Evolutionary conservation across 2,797 vertebrate genomes (phyloP).

Genomic region (Eidolon dupreanum): DNA sequence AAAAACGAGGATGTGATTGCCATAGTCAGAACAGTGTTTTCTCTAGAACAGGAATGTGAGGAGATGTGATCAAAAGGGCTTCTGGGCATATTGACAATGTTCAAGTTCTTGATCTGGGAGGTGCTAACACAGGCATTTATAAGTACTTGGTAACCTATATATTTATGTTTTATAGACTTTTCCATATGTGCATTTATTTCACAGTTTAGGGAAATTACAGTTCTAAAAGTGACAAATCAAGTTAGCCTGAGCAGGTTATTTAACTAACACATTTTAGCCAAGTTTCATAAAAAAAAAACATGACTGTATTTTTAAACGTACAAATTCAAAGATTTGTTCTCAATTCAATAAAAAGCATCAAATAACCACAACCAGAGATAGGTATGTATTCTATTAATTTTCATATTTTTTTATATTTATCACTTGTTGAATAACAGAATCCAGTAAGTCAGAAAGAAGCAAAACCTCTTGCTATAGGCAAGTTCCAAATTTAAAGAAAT

Average conservation of each 20-base stretch:
- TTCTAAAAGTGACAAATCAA: conserved; percentile 12
- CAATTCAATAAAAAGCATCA: conserved; percentile 38
- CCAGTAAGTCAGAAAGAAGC: not conserved
- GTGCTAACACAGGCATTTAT: not conserved
- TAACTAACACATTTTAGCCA: conserved; percentile 35
- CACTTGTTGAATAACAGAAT: conserved; percentile 22
- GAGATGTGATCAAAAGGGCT: not conserved
- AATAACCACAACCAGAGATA: not conserved
- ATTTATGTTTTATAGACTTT: not conserved
- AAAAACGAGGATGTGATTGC: not conserved
- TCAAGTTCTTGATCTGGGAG: not conserved
- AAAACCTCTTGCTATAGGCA: conserved; percentile 3
- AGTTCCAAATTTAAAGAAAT: conserved; percentile 44
- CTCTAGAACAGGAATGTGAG: not conserved
- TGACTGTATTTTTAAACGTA: conserved; percentile 20
- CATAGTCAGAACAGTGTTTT: not conserved
- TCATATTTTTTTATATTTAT: not conserved
- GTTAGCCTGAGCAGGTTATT: not conserved
- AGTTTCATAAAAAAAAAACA: conserved; percentile 22
- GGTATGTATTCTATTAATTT: not conserved
- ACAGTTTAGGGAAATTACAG: conserved; percentile 1
- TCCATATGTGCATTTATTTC: not conserved
- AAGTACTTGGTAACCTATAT: conserved; percentile 4
- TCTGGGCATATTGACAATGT: not conserved
- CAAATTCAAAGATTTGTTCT: conserved; percentile 35